Base-by-base conservation (phyloP, 2,113 vertebrate species). In the Leptocoma aspasia region DNA sequence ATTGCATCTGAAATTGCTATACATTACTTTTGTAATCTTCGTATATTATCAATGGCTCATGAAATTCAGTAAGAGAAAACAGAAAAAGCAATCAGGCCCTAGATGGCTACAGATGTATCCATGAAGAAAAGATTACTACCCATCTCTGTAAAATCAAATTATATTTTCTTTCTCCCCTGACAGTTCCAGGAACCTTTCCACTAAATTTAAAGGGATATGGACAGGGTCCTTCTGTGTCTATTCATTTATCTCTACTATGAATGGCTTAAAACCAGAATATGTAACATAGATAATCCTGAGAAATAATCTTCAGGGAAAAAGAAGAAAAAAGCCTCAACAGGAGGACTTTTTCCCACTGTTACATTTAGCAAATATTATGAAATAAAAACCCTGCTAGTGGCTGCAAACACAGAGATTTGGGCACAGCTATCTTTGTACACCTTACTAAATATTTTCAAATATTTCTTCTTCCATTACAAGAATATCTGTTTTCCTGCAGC, bases 11-110 rank as follows among this genome's bases (percentile, higher is more conserved):
- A 93, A 96, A 92, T 82, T 92, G 79, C 80, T 65, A 18, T 47
- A 64, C 52, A 17, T 27, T 57, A 31, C 44, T 80, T 94, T 82
- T 92, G 63, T 81, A 89, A 95, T 88, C 82, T 89, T 85, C 73
- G 78, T 85, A 28, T 88, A 86, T 79, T 92, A 92, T 86, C 82
- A 94, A 91, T 77, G 82, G 78, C 54, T 94, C 66, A 50, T 92
- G 92, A 90, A 94, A 91, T 78, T 72, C 78, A 45, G 59, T 19
- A 61, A 92, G 57, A 83, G 61, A 91, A 90, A 96, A 76, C 65
- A 73, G 49, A 42, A 73, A 78, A 82, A 33, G 42, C 69, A 92
- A 49, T 92, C 41, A 73, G 76, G 54, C n/a, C 78, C n/a, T 80
- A 65, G 28, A 56, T 89, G 60, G 53, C 41, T 94, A 22, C n/a